phyloP scores from a whole-genome alignment of 2,888 invertebrate genomes.

The Odontocolon sp. region DNA sequence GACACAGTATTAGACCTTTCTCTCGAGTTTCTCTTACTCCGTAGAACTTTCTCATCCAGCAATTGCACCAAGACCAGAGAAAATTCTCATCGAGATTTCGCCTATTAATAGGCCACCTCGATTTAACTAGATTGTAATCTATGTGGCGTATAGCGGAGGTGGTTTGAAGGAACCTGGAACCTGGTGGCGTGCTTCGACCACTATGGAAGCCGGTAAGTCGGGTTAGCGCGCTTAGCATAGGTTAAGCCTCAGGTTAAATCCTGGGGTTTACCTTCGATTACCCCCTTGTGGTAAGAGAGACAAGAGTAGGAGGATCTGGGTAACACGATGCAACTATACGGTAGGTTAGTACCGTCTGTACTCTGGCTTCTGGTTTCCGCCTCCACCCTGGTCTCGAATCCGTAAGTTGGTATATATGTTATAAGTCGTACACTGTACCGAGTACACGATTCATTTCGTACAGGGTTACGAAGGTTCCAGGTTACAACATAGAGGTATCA shows the following conservation, averaged over 20 bases:
- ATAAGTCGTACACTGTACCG: conserved; percentile 13
- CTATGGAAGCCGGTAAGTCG: conserved; percentile 68
- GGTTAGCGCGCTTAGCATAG: conserved; percentile 77
- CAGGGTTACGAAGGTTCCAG: conserved; percentile 2
- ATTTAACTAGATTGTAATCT: conserved; percentile 78
- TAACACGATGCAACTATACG: conserved; percentile 23
- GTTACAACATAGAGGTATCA: conserved; percentile 20
- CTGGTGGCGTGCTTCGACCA: conserved; percentile 57
- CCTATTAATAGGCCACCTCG: conserved; percentile 72
- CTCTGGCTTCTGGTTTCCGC: not conserved
- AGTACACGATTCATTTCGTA: conserved; percentile 17
- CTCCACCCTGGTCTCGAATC: not conserved
- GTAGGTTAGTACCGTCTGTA: conserved; percentile 17
- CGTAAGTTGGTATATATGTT: conserved; percentile 29
- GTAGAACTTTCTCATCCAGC: conserved; percentile 22
- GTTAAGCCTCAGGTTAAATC: conserved; percentile 76
- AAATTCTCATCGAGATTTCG: conserved; percentile 57
- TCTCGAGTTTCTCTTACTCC: not conserved
- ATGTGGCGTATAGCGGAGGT: conserved; percentile 54
- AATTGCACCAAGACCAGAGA: not conserved
- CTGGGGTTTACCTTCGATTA: conserved; percentile 76
- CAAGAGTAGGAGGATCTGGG: conserved; percentile 52
- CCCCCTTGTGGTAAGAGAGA: conserved; percentile 67
- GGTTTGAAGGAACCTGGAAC: conserved; percentile 35
- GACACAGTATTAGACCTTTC: not conserved